These are phyloP conservation scores for Syrrhaptes paradoxus DNA, from an alignment of 2,113 vertebrate genomes.

Conservation along the genomic window DNA sequence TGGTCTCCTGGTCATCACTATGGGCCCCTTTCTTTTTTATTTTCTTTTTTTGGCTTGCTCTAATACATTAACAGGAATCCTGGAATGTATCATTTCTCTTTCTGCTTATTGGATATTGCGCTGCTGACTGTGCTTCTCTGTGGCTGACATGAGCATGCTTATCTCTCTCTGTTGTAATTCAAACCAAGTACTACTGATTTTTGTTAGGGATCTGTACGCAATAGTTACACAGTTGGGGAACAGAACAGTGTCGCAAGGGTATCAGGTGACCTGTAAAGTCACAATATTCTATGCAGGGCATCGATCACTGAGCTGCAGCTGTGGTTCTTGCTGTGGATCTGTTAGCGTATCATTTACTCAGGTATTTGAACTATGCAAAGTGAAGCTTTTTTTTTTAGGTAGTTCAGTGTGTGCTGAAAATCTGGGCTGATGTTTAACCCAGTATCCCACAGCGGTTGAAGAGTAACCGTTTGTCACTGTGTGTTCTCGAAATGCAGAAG, in stretches of 20 bases:
- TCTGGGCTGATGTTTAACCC: not conserved
- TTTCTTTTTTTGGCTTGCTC: not conserved
- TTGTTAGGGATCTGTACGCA: not conserved
- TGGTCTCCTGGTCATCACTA: not conserved
- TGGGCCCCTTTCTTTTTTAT: too few species aligned
- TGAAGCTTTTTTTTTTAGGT: not conserved
- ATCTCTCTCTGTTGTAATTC: not conserved
- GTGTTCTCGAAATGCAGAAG: not conserved
- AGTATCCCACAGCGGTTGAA: not conserved
- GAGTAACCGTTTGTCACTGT: not conserved
- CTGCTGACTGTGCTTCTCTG: constrained; percentile 18
- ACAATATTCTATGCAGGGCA: rapidly evolving
- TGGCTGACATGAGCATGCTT: constrained; percentile 50
- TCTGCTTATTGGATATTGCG: not conserved
- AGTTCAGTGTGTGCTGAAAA: not conserved
- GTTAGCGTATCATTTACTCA: not conserved
- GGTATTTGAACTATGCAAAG: not conserved
- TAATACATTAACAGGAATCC: constrained; percentile 43
- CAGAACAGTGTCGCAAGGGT: not conserved
- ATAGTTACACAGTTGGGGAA: not conserved
- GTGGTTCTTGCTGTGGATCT: not conserved
- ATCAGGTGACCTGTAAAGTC: not conserved
- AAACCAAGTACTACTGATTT: not conserved
- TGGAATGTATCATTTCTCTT: not conserved
- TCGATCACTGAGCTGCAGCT: not conserved